A percentile compares a stretch with the other conserved stretches of the same genome.
Conservation (phyloP, 2,113 vertebrate species). For the Struthidea cinerea region DNA sequence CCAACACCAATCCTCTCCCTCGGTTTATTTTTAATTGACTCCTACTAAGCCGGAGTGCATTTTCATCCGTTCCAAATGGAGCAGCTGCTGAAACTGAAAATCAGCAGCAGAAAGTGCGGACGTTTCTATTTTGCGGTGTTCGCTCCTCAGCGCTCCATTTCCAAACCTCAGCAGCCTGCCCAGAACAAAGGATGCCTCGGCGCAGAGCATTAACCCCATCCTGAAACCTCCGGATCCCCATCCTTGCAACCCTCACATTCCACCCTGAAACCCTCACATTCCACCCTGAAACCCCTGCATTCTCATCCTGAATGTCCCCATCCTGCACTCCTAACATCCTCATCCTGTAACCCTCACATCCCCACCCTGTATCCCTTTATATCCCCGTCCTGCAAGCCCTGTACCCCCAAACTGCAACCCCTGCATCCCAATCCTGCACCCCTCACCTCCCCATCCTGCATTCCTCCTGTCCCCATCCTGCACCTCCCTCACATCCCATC, state of each 20-base stretch:
- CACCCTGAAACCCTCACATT: background rate
- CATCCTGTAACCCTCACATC: background rate
- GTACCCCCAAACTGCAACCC: background rate
- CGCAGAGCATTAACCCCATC: constrained; percentile 4
- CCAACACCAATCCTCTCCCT: background rate
- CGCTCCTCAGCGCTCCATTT: background rate
- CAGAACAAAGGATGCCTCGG: constrained; percentile 46
- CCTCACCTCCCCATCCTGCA: background rate
- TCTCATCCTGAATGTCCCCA: background rate
- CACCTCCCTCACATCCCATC: background rate
- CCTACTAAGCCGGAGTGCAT: background rate
- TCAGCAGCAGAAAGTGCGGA: constrained; percentile 36
- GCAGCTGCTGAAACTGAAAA: constrained; percentile 54
- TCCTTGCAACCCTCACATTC: background rate
- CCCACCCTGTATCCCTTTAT: background rate
- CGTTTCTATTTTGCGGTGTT: constrained; percentile 9
- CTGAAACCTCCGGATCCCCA: background rate
- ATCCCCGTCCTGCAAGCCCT: too few species aligned
- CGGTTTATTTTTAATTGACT: constrained; percentile 50
- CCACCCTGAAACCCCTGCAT: background rate
- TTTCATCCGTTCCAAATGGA: constrained; percentile 7
- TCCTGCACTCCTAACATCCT: too few species aligned
- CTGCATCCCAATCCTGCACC: background rate
- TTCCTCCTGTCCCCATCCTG: background rate
- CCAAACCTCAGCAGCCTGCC: constrained; percentile 22